Evolutionary conservation across 2,888 invertebrate genomes (phyloP), one percentile per base, ranked within the genome.

Genomic region (Temnothorax rugatulus): DNA sequence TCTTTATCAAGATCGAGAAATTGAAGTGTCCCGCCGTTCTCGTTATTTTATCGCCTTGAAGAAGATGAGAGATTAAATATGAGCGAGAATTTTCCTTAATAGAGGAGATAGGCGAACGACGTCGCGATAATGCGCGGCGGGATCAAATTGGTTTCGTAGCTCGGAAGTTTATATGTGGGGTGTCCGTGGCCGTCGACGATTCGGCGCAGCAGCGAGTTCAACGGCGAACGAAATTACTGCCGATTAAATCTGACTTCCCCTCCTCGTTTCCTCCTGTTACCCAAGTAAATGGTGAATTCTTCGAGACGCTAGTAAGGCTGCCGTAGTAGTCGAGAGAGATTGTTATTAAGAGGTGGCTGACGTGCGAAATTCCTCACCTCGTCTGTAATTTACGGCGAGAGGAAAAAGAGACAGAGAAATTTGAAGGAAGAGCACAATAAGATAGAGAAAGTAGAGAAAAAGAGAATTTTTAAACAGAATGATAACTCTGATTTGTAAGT

Each of bases 231-330:
- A 88, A 89, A 89, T 86, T 86, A 88, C 84, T n/a, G 61, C 61
- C 82, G 84, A 84, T 66, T 86, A 84, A 84, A 87, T 89, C 84
- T 73, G 76, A 83, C 84, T 82, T 54, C 18, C 38, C 66, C 64
- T 18, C 77, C 61, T 88, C 69, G 61, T 54, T 74, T 76, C 50
- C 50, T 29, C 75, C 54, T 57, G 34, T 73, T 82, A 66, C n/a
- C 52, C 90, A 84, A 76, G 38, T 87, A 89, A 90, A 91, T 87
- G 84, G 82, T 83, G 83, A 77, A 83, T 87, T 81, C 84, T 63
- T 61, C 69, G 83, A 84, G 83, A 87, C 74, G 82, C 66, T 21
- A 59, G 29, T 15, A 18, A 18, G 18, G 18, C 34, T 61, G 61
- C 54, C 74, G n/a, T 5, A 41, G 68, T 61, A 74, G 59, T 50